These are phyloP conservation scores for Abscondita cerata DNA, from an alignment of 2,888 invertebrate species.

Conservation along the genomic window DNA sequence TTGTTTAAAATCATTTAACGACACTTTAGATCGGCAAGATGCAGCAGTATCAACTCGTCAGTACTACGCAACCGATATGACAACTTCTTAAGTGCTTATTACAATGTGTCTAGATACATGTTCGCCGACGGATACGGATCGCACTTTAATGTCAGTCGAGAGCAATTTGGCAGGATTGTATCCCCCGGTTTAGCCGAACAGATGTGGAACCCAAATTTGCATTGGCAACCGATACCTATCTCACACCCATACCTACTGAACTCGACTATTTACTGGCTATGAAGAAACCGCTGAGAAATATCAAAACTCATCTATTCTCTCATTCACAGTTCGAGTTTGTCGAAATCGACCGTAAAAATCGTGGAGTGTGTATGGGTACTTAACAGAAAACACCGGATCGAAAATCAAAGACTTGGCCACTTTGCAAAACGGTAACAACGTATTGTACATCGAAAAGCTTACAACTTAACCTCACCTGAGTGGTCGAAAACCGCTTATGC, in stretches of 20 bases:
- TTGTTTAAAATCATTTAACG: background rate
- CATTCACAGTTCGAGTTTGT: constrained; percentile 47
- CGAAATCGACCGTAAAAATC: constrained; percentile 64
- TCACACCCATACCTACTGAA: constrained; percentile 68
- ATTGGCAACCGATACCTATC: constrained; percentile 84
- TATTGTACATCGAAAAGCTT: constrained; percentile 71
- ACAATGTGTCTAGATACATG: constrained; percentile 65
- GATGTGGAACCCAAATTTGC: constrained; percentile 66
- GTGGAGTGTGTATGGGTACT: constrained; percentile 69
- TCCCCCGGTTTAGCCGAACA: constrained; percentile 65
- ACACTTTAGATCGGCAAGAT: constrained; percentile 69
- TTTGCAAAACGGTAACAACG: constrained; percentile 70
- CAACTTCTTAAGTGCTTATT: constrained; percentile 63
- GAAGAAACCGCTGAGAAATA: constrained; percentile 71
- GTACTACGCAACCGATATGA: constrained; percentile 77
- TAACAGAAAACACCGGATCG: constrained; percentile 69
- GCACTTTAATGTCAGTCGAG: constrained; percentile 89
- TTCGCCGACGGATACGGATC: constrained; percentile 84
- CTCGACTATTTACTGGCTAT: constrained; percentile 70
- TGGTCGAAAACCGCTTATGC: constrained; percentile 66
- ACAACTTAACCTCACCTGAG: constrained; percentile 62
- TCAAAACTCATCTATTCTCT: constrained; percentile 65
- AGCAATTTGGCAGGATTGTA: constrained; percentile 81
- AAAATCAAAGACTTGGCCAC: constrained; percentile 63
- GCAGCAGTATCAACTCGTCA: constrained; percentile 75